Percentiles rank a stretch among this genome's conserved stretches.
Conservation (phyloP, 1,140 invertebrate genomes). For the Eriosoma lanigerum region DNA sequence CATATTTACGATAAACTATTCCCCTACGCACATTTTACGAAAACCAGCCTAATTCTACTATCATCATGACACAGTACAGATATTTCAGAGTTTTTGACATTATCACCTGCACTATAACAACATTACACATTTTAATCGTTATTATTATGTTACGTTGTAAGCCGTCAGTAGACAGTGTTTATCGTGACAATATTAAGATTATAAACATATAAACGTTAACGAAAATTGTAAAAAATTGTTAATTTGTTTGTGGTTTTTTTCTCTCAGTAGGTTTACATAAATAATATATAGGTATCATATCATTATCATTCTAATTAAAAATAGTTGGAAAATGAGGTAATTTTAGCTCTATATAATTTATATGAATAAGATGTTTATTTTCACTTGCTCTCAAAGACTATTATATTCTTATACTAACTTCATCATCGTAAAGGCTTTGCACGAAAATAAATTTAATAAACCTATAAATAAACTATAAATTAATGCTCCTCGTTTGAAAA, state of each 20-base stretch:
- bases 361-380: slow-evolving; percentile 16
- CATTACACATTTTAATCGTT: neutral
- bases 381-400: neutral
- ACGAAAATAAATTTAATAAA: too few relatives aligned
- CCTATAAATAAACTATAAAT: too few relatives aligned
- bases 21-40: neutral
- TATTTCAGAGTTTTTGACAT: neutral
- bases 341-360: slow-evolving; percentile 24
- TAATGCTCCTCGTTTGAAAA: too few relatives aligned
- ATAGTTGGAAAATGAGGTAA: slow-evolving; percentile 22
- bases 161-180: neutral
- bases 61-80: neutral
- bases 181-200: neutral
- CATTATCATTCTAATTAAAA: neutral
- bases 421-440: slow-evolving; percentile 4
- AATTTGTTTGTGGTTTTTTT: too few relatives aligned
- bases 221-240: too few relatives aligned
- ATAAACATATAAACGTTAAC: slow-evolving; percentile 3
- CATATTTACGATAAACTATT: neutral
- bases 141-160: neutral
- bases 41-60: slow-evolving; percentile 9
- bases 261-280: too few relatives aligned
- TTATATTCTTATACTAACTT: too few relatives aligned
- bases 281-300: neutral
- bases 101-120: slow-evolving; percentile 20